Conservation (phyloP, 2,113 vertebrate species). For the Aptenodytes patagonicus region DNA sequence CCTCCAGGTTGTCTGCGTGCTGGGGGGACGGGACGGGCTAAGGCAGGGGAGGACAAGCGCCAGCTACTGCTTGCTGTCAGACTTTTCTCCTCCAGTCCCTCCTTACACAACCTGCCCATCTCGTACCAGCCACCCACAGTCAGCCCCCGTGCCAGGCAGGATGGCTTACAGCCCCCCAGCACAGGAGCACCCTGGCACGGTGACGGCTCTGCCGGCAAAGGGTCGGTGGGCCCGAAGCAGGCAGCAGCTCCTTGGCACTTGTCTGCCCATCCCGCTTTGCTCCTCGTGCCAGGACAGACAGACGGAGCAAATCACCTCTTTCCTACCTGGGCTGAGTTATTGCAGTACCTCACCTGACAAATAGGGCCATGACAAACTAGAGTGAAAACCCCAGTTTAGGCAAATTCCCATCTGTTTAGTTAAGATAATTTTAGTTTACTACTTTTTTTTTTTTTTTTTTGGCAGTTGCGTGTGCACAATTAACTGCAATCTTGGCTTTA, state of each 20-base stretch:
- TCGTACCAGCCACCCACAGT: rapidly evolving
- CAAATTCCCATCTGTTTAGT: slow-evolving; percentile 57
- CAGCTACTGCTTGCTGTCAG: background rate
- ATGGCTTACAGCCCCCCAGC: background rate
- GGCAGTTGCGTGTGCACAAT: slow-evolving; percentile 4
- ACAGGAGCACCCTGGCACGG: background rate
- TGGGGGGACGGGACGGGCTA: background rate
- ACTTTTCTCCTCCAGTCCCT: background rate
- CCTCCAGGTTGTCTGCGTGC: background rate
- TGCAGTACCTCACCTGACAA: background rate
- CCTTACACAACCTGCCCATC: rapidly evolving
- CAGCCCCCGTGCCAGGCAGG: background rate
- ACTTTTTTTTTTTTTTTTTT: background rate
- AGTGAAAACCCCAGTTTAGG: background rate
- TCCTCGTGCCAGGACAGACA: rapidly evolving
- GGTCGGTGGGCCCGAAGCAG: background rate
- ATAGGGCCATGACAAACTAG: background rate
- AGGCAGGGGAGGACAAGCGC: background rate
- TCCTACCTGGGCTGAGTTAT: background rate
- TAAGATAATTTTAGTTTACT: slow-evolving; percentile 60
- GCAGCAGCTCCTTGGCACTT: background rate
- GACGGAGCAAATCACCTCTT: background rate
- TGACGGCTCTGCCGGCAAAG: background rate
- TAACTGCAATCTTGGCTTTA: slow-evolving; percentile 39
- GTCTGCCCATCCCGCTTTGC: background rate